Percentiles rank a stretch among this genome's conserved stretches.
These are phyloP conservation scores for Ips nitidus DNA, from an alignment of 1,140 invertebrate species.

Conservation along the genomic window DNA sequence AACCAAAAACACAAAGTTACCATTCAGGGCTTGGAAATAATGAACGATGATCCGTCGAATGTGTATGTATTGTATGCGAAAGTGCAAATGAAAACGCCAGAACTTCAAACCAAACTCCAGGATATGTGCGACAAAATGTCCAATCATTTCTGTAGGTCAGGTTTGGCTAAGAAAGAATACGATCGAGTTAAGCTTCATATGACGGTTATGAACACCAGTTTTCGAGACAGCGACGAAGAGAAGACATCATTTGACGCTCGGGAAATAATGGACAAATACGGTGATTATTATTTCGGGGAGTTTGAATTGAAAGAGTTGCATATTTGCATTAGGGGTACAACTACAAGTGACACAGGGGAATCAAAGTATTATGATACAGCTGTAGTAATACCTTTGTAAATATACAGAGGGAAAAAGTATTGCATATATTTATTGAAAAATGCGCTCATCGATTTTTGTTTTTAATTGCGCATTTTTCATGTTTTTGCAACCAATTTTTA, in stretches of 20 bases:
- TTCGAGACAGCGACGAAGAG: slow-evolving; percentile 51
- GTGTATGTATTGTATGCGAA: slow-evolving; percentile 73
- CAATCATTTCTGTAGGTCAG: slow-evolving; percentile 56
- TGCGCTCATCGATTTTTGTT: too few species aligned
- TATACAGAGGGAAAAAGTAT: neutral
- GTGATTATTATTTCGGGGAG: slow-evolving; percentile 53
- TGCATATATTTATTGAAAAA: too few species aligned
- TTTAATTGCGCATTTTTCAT: too few species aligned
- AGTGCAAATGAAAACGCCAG: slow-evolving; percentile 54
- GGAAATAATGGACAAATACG: slow-evolving; percentile 63
- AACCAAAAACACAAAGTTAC: slow-evolving; percentile 48
- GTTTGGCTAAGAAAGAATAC: slow-evolving; percentile 58
- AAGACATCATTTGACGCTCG: slow-evolving; percentile 63
- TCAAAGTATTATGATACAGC: slow-evolving; percentile 37
- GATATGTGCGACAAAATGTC: slow-evolving; percentile 62
- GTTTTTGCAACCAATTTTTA: too few species aligned
- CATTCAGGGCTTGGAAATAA: slow-evolving; percentile 72
- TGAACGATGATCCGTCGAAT: slow-evolving; percentile 81
- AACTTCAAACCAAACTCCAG: slow-evolving; percentile 58
- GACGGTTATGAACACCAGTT: slow-evolving; percentile 73
- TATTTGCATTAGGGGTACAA: slow-evolving; percentile 38
- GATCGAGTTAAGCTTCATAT: slow-evolving; percentile 72
- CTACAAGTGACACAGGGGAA: slow-evolving; percentile 23
- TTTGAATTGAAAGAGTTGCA: slow-evolving; percentile 32
- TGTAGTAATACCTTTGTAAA: slow-evolving; percentile 27